Evolutionary conservation across 2,797 vertebrate genomes (phyloP).

Genomic region (Benthosema pterotum): DNA sequence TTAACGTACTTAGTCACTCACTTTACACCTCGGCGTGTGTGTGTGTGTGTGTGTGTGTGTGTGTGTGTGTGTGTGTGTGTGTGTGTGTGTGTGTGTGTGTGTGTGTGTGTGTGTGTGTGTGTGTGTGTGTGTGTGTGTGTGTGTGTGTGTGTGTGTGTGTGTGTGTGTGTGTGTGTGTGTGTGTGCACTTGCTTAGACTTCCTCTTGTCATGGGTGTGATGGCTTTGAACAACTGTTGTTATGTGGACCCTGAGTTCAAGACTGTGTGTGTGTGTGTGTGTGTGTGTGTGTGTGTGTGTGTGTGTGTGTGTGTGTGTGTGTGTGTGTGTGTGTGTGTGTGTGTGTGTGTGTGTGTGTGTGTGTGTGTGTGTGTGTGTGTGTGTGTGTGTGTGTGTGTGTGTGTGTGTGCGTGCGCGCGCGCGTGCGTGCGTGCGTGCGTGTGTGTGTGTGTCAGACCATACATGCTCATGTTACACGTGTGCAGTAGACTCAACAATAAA

Average conservation of each 20-base stretch:
- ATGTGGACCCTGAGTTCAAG: neutral
- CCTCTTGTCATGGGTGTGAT: neutral
- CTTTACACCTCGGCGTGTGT: conserved; percentile 16
- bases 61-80: conserved; percentile 13
- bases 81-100: conserved; percentile 32
- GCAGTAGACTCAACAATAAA: too few relatives aligned
- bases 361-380: conserved; percentile 8
- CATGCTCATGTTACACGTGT: neutral
- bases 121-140: conserved; percentile 27
- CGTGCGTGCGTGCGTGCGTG: neutral
- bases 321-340: conserved; percentile 5
- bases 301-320: too few relatives aligned
- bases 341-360: conserved; percentile 5
- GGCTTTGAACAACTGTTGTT: conserved; percentile 20
- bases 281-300: too few relatives aligned
- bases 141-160: conserved; percentile 23
- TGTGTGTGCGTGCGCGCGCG: neutral
- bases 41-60: conserved; percentile 32
- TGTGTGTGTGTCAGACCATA: neutral
- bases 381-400: conserved; percentile 9
- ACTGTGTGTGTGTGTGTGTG: conserved; percentile 8
- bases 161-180: conserved; percentile 24
- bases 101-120: conserved; percentile 19
- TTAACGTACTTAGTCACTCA: too few relatives aligned
- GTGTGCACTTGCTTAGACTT: too few relatives aligned